Conservation (phyloP, 2,888 invertebrate genomes). For the Oxycera nigricornis region DNA sequence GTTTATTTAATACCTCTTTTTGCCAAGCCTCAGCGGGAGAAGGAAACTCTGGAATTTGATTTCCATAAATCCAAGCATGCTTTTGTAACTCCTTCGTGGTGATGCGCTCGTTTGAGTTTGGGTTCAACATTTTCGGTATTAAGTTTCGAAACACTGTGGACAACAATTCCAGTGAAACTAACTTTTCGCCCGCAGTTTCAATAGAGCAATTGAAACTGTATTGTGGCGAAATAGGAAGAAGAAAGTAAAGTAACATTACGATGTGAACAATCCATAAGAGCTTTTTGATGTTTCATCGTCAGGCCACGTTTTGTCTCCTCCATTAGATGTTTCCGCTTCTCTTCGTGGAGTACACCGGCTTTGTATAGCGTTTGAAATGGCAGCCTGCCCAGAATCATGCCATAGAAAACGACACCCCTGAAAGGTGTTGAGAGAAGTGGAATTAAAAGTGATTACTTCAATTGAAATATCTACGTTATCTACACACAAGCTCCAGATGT, state of each 20-base stretch:
- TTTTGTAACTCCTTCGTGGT: constrained; percentile 48
- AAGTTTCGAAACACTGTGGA: constrained; percentile 49
- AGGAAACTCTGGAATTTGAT: constrained; percentile 46
- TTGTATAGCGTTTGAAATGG: constrained; percentile 67
- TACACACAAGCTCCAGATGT: constrained; percentile 76
- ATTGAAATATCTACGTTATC: constrained; percentile 34
- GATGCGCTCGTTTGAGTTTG: constrained; percentile 48
- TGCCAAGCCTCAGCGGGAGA: constrained; percentile 46
- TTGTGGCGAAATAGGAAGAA: constrained; percentile 49
- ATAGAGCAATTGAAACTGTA: constrained; percentile 41
- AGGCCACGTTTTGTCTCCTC: constrained; percentile 73
- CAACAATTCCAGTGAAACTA: too few species aligned
- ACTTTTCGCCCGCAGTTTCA: too few species aligned
- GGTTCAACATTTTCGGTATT: constrained; percentile 49
- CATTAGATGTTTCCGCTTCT: constrained; percentile 68
- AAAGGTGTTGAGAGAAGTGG: constrained; percentile 42
- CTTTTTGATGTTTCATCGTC: constrained; percentile 66
- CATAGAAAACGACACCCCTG: constrained; percentile 78
- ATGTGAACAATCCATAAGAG: constrained; percentile 50
- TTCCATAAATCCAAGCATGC: constrained; percentile 50
- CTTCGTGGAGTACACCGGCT: constrained; percentile 63
- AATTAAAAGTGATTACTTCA: constrained; percentile 37
- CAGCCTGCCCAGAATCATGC: constrained; percentile 75
- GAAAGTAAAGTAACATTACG: constrained; percentile 44
- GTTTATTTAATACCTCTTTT: constrained; percentile 42